Conservation (phyloP, 2,797 vertebrate species). For the Sebastes hopkinsi region DNA sequence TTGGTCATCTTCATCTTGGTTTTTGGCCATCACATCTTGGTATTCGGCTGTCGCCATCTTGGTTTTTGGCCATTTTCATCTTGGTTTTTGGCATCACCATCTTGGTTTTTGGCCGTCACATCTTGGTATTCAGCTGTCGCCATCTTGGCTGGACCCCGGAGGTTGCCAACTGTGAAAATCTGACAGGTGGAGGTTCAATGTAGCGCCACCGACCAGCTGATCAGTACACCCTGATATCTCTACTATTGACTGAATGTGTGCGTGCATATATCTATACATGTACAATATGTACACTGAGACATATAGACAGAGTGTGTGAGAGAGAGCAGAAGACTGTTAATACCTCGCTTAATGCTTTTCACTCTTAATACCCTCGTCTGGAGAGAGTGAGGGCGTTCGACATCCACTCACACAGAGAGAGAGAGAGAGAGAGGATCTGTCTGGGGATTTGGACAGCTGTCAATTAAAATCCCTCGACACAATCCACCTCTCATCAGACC, state of each 20-base stretch:
- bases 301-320: neutral
- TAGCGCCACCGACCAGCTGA: too few species aligned
- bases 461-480: constrained; percentile 80
- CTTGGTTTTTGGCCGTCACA: too few species aligned
- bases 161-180: too few species aligned
- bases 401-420: constrained; percentile 12
- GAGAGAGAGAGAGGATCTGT: constrained; percentile 37
- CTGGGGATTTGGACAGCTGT: constrained; percentile 81
- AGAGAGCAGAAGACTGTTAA: constrained; percentile 46
- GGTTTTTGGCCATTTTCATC: too few species aligned
- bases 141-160: too few species aligned
- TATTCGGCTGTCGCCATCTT: too few species aligned
- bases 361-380: constrained; percentile 66
- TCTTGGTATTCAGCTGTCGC: too few species aligned
- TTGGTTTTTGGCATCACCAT: too few species aligned
- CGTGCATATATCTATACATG: neutral
- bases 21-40: too few species aligned
- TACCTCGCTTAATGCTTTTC: constrained; percentile 61
- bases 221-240: too few species aligned
- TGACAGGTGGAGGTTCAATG: too few species aligned
- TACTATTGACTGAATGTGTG: neutral
- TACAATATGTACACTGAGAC: neutral
- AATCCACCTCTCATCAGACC: constrained; percentile 48
- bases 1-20: too few species aligned
- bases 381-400: constrained; percentile 13